These are phyloP conservation scores for Diachasma alloeum DNA, from an alignment of 1,140 invertebrate species.

Conservation along the genomic window DNA sequence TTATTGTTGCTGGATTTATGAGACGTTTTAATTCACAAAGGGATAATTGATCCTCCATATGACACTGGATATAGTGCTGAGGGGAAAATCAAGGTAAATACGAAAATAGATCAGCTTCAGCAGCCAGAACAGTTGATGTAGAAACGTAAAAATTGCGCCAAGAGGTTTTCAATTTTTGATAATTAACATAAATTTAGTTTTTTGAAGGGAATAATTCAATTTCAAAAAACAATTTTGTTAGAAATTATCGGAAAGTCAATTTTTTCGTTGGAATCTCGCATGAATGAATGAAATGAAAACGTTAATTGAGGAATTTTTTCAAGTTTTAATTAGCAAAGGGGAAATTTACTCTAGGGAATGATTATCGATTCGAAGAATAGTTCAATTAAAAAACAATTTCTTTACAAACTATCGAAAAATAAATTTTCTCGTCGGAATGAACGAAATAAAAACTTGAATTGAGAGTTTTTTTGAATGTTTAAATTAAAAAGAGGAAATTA, in stretches of 20 bases:
- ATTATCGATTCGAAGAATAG: too few relatives aligned
- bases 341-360: too few relatives aligned
- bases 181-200: not conserved
- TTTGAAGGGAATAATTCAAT: constrained; percentile 20
- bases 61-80: not conserved
- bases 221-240: not conserved
- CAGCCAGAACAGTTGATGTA: constrained; percentile 7
- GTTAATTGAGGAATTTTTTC: too few relatives aligned
- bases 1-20: too few relatives aligned
- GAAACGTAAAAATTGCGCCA: constrained; percentile 7
- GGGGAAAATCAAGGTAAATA: not conserved
- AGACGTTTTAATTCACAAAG: not conserved
- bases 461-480: too few relatives aligned
- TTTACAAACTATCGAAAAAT: too few relatives aligned
- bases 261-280: not conserved
- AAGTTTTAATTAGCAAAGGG: too few relatives aligned
- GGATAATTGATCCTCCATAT: not conserved
- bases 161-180: not conserved
- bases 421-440: too few relatives aligned
- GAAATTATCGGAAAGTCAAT: not conserved
- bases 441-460: too few relatives aligned
- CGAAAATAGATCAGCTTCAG: constrained; percentile 8
- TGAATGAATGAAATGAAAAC: too few relatives aligned
- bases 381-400: too few relatives aligned
- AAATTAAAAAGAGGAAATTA: too few relatives aligned